Evolutionary conservation across 1,140 invertebrate species (phyloP).

Genomic region (Microplitis mediator): DNA sequence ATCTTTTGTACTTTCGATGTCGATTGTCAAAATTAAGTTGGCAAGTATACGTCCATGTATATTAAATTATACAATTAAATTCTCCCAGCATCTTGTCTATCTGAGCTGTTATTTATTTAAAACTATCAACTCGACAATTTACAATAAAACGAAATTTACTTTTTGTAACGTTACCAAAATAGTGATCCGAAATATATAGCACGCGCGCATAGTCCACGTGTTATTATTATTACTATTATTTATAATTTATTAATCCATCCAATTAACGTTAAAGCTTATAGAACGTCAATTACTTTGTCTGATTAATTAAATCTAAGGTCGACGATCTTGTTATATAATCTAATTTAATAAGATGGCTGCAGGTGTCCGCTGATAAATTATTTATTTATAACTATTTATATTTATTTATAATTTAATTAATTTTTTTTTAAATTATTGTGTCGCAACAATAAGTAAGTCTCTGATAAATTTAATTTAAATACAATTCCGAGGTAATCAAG

Average conservation of each 20-base stretch:
- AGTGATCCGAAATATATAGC: too few species aligned
- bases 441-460: neutral
- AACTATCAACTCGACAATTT: neutral
- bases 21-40: slow-evolving; percentile 17
- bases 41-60: slow-evolving; percentile 23
- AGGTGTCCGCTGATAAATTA: neutral
- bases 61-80: neutral
- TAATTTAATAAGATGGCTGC: neutral
- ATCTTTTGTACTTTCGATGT: slow-evolving; percentile 14
- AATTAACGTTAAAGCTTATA: neutral
- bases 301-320: neutral
- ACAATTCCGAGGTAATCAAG: neutral
- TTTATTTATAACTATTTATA: neutral
- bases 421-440: neutral
- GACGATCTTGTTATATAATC: neutral
- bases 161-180: too few species aligned
- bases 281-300: neutral
- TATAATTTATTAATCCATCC: neutral
- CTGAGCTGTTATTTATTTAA: neutral
- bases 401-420: neutral
- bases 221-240: too few species aligned
- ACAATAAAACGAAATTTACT: too few species aligned
- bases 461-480: neutral
- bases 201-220: too few species aligned
- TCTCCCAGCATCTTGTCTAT: too few species aligned